phyloP scores from a whole-genome alignment of 1,140 invertebrate genomes.

The Neelides sp. region DNA sequence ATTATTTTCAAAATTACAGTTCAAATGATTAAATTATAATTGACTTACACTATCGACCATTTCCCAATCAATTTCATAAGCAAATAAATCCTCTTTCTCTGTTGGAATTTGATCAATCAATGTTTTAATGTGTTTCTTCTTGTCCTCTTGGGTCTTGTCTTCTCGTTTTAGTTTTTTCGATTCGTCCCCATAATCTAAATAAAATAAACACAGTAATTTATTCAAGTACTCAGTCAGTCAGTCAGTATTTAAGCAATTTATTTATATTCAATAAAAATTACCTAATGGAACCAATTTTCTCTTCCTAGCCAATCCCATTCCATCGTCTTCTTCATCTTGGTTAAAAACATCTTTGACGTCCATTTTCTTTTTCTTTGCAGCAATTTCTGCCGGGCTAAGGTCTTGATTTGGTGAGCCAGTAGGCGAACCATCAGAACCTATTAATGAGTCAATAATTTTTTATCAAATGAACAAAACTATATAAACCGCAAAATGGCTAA shows the following conservation, averaged over 20 bases:
- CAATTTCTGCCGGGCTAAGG: slow-evolving; percentile 20
- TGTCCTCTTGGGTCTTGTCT: slow-evolving; percentile 79
- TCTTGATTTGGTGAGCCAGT: slow-evolving; percentile 21
- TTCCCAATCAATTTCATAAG: slow-evolving; percentile 80
- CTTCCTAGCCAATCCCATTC: slow-evolving; percentile 47
- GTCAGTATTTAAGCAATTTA: neutral
- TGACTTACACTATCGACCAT: slow-evolving; percentile 61
- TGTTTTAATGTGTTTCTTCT: slow-evolving; percentile 86
- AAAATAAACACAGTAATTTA: slow-evolving; percentile 5
- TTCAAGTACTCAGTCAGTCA: neutral
- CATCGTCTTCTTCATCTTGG: slow-evolving; percentile 69
- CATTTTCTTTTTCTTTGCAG: slow-evolving; percentile 55
- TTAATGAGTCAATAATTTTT: too few species aligned
- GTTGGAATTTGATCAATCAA: slow-evolving; percentile 95
- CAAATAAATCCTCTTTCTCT: slow-evolving; percentile 88
- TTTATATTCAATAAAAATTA: slow-evolving; percentile 33
- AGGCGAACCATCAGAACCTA: too few species aligned
- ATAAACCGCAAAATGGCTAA: too few species aligned
- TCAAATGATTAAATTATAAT: neutral
- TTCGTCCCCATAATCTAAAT: slow-evolving; percentile 40
- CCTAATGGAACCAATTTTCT: slow-evolving; percentile 71
- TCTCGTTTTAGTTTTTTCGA: slow-evolving; percentile 50
- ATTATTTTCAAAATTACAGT: neutral
- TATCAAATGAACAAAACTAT: too few species aligned
- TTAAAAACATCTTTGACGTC: slow-evolving; percentile 83